Evolutionary conservation across 1,140 invertebrate species (phyloP), one percentile per base, ranked within the genome.

Genomic region (Lanistes nyassanus): DNA sequence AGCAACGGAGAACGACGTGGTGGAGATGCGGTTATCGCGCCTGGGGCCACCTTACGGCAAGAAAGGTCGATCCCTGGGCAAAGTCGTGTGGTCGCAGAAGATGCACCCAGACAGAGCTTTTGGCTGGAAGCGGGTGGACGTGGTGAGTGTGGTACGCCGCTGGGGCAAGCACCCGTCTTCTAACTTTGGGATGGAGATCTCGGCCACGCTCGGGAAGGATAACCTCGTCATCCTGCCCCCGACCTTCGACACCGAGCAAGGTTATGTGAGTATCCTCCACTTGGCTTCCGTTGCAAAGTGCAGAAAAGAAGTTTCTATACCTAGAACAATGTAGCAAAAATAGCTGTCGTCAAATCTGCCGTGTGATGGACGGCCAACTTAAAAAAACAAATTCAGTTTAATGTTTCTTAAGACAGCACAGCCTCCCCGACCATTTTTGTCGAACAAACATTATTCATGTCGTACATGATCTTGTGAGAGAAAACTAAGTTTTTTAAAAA

Each of bases 51-150:
- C 53, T 16, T 1, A 34, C 7, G n/a, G 9, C 74, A 67, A 26
- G 31, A 67, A 56, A 16, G 55, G 19, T 2, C 70, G 55, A 31
- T 53, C 73, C 37, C 31, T 39, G n/a, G 31, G 47, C 39, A 73
- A 56, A 16, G 56, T 56, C 19, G 13, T 79, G 19, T 79, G 64
- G 39, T 74, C 72, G 3, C 47, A 70, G 13, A 80, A 78, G 29
- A 55, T 72, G 3, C 31, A 55, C 56, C 51, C 42, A n/a, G 56
- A 76, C 7, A 76, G 60, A 29, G 66, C 76, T 0, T 71, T 75
- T 16, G 78, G 79, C 6, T 97, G 96, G 96, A 93, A 95, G 84
- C 94, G 95, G 81, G 92, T 97, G 79, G 95, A 97, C 89, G 90
- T 97, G 68, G 95, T 94, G 51, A 90, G 91, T 69, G 93, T 93